phyloP scores from a whole-genome alignment of 2,797 vertebrate genomes.

The Aeoliscus strigatus region DNA sequence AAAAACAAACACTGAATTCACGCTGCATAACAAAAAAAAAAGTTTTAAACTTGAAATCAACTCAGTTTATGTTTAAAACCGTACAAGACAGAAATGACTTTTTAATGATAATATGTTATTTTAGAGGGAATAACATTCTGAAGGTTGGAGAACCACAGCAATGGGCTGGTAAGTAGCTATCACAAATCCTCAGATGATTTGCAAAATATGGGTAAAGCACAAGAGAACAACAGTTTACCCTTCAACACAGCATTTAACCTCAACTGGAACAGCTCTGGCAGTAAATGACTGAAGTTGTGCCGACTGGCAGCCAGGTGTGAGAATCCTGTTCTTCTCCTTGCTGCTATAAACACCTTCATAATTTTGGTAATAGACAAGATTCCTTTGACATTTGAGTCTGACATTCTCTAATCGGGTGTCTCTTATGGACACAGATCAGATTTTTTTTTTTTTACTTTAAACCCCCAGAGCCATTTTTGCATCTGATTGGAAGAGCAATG shows the following conservation, averaged over 20 bases:
- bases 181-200: slow-evolving; percentile 12
- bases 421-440: background rate
- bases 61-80: too few relatives aligned
- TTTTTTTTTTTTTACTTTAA: too few relatives aligned
- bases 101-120: too few relatives aligned
- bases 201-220: too few relatives aligned
- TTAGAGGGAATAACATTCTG: background rate
- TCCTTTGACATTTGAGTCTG: background rate
- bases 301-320: slow-evolving; percentile 8
- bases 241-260: slow-evolving; percentile 33
- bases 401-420: background rate
- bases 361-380: background rate
- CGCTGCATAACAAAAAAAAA: background rate
- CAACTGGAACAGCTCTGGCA: slow-evolving; percentile 15
- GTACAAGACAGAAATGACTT: too few relatives aligned
- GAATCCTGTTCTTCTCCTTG: slow-evolving; percentile 9
- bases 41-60: background rate
- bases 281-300: slow-evolving; percentile 8
- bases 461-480: too few relatives aligned
- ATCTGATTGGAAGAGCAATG: too few relatives aligned
- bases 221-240: slow-evolving; percentile 26
- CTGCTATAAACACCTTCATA: slow-evolving; percentile 1
- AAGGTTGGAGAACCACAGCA: slow-evolving; percentile 12
- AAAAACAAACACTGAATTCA: slow-evolving; percentile 53
- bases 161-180: slow-evolving; percentile 6